Base-by-base conservation (phyloP, 2,888 invertebrate species). In the Lepas anatifera region DNA sequence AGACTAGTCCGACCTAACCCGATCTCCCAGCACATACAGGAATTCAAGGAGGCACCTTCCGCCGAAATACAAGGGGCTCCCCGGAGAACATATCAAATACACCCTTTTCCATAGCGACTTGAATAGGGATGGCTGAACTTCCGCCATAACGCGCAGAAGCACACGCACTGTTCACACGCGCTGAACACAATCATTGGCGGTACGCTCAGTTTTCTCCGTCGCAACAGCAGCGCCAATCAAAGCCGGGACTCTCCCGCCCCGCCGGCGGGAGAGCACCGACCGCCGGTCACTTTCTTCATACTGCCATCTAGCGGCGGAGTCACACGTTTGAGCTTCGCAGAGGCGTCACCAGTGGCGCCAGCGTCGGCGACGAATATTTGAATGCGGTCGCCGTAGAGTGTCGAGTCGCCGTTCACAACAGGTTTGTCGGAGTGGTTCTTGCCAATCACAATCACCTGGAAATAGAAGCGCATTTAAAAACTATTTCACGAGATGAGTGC, bases 311-410 rank as follows among this genome's bases (percentile, higher is more conserved):
- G 7, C 16, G 18, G 4, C 22, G 58, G 22, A 32, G 58, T 6
- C 58, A 35, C 22, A 25, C 58, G 25, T 35, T 58, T 58, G 18
- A 16, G 58, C 22, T 35, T 32, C 16, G 22, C 58, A 11, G 22
- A 22, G 32, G 3, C 22, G 8, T 35, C 58, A 22, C 35, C 35
- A 18, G 18, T 6, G 8, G 41, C 41, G 41, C 41, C 41, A 18
- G 48, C 32, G 58, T 16, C 58, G 58, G 32, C 58, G 3, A 66
- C 66, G 39, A 66, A 66, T 66, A 66, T 66, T 27, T 66, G 37
- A 16, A 66, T 66, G 2, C 13, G n/a, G 66, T 66, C 66, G 66
- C 66, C 66, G 66, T 16, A 66, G 13, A 11, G n/a, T 18, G 39
- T 16, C 13, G n/a, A n/a, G 39, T 37, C 37, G 39, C 39, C 39